phyloP scores from a whole-genome alignment of 2,888 invertebrate species.

The Drosophila nr. perissopoda region DNA sequence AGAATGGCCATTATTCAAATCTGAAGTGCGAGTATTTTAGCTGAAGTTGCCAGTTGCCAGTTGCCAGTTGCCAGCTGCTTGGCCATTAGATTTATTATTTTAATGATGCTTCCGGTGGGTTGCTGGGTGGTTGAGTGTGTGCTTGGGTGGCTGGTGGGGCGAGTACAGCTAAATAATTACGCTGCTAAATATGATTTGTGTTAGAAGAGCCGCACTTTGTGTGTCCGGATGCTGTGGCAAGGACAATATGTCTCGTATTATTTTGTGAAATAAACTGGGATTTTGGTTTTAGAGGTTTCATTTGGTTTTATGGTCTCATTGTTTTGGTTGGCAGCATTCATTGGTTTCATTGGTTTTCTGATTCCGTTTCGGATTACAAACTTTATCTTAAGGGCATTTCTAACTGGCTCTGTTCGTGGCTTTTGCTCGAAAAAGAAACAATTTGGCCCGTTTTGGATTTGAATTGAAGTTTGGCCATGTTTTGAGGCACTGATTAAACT shows the following conservation, averaged over 20 bases:
- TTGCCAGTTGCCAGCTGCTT: slow-evolving; percentile 51
- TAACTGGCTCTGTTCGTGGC: neutral
- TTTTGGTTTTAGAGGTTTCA: neutral
- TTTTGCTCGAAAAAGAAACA: slow-evolving; percentile 4
- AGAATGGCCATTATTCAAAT: slow-evolving; percentile 50
- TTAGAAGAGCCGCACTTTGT: slow-evolving; percentile 5
- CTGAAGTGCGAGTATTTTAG: slow-evolving; percentile 20
- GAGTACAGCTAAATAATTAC: slow-evolving; percentile 68
- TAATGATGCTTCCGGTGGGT: slow-evolving; percentile 51
- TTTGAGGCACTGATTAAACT: neutral
- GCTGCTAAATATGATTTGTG: slow-evolving; percentile 72
- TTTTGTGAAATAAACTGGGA: slow-evolving; percentile 31
- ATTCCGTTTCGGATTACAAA: slow-evolving; percentile 67
- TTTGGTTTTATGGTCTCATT: neutral
- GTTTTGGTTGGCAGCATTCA: slow-evolving; percentile 11
- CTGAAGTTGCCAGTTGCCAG: slow-evolving; percentile 45
- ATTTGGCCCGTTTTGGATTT: slow-evolving; percentile 22
- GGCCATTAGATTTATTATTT: slow-evolving; percentile 72
- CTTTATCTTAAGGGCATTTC: slow-evolving; percentile 48
- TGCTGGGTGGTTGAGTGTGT: neutral
- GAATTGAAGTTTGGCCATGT: slow-evolving; percentile 30
- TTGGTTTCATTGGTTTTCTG: slow-evolving; percentile 30
- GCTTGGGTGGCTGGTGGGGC: neutral
- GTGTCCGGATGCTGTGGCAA: slow-evolving; percentile 45
- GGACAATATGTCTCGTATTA: slow-evolving; percentile 42